Evolutionary conservation across 2,888 invertebrate genomes (phyloP).

Genomic region (Parelbella ahira): DNA sequence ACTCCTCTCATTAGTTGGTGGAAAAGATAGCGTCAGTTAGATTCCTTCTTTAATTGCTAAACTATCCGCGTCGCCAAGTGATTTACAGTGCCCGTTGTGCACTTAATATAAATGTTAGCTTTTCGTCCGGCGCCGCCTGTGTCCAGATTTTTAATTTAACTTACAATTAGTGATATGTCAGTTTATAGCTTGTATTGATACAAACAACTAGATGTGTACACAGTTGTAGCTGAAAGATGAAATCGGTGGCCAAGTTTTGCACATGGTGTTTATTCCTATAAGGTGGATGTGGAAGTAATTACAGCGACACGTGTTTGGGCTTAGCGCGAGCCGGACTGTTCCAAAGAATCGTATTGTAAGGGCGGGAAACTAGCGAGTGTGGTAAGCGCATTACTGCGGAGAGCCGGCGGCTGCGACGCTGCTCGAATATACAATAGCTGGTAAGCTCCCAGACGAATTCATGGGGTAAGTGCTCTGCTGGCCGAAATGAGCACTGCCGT

Average conservation of each 20-base stretch:
- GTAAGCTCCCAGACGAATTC: constrained; percentile 62
- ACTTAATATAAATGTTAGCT: constrained; percentile 34
- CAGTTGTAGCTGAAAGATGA: no score
- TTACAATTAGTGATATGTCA: neutral
- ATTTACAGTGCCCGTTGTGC: constrained; percentile 50
- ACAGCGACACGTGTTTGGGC: constrained; percentile 69
- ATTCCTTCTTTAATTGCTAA: constrained; percentile 67
- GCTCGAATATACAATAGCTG: constrained; percentile 68
- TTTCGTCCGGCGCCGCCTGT: constrained; percentile 7
- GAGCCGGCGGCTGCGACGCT: constrained; percentile 54
- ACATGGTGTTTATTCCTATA: no score
- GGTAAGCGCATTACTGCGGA: constrained; percentile 75
- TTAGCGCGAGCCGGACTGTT: constrained; percentile 59
- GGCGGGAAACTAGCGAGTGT: constrained; percentile 57
- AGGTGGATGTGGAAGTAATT: no score
- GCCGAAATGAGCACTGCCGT: constrained; percentile 63
- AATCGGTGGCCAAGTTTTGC: no score
- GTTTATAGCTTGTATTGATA: no score
- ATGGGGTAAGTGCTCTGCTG: constrained; percentile 64
- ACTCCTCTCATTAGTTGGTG: constrained; percentile 65
- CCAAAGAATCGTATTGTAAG: constrained; percentile 67
- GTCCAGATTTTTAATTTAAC: no score
- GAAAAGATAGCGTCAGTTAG: constrained; percentile 59
- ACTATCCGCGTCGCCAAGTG: constrained; percentile 49
- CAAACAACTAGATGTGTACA: no score